phyloP scores from a whole-genome alignment of 2,797 vertebrate genomes.

The Sphaeramia orbicularis region DNA sequence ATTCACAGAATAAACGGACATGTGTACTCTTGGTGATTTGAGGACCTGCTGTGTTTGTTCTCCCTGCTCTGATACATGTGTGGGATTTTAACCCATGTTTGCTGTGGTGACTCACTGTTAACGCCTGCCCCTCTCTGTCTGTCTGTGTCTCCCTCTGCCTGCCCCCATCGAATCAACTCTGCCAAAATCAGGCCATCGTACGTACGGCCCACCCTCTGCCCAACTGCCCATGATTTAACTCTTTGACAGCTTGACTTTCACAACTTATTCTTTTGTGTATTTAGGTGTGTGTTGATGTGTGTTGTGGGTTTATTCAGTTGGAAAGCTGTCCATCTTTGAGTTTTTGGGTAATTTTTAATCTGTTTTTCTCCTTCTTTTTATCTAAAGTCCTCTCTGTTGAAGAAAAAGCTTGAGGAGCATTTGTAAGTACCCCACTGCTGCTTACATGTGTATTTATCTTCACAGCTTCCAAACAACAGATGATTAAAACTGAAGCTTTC shows the following conservation, averaged over 20 bases:
- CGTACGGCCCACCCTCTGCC: constrained; percentile 77
- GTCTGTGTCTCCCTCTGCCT: constrained; percentile 67
- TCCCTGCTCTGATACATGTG: constrained; percentile 51
- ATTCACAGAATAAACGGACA: background rate
- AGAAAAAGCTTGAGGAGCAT: constrained; percentile 93
- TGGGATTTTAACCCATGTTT: constrained; percentile 75
- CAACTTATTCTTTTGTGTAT: constrained; percentile 13
- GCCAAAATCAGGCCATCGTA: constrained; percentile 86
- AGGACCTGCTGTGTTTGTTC: constrained; percentile 28
- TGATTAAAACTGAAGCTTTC: background rate
- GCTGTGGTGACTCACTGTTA: constrained; percentile 81
- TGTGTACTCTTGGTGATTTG: background rate
- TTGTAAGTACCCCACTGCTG: constrained; percentile 84
- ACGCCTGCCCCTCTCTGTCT: constrained; percentile 77
- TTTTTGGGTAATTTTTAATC: background rate
- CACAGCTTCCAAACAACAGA: background rate
- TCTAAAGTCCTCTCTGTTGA: constrained; percentile 87
- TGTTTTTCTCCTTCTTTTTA: constrained; percentile 7
- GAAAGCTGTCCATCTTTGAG: background rate
- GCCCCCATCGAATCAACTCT: constrained; percentile 49
- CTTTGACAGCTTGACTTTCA: constrained; percentile 53
- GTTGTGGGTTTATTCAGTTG: constrained; percentile 8
- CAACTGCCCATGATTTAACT: constrained; percentile 71
- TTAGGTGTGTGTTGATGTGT: constrained; percentile 1
- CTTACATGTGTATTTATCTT: background rate